These are phyloP conservation scores for Ptyas mucosa DNA, from an alignment of 2,113 vertebrate genomes.

Conservation along the genomic window DNA sequence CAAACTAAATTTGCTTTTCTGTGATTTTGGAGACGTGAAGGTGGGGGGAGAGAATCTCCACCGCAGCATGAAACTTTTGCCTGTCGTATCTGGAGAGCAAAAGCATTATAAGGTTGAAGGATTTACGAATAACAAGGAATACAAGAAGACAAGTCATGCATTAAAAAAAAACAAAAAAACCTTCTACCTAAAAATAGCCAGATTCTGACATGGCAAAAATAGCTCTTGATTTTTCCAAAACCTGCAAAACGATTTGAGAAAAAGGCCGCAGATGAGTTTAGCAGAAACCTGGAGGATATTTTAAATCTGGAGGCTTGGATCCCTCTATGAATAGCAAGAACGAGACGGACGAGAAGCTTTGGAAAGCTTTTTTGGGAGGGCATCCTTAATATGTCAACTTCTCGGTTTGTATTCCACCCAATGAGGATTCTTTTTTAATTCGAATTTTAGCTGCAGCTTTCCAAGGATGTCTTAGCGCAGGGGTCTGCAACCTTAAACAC, in stretches of 20 bases:
- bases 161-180: neutral
- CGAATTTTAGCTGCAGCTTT: neutral
- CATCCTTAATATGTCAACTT: neutral
- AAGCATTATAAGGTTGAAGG: neutral
- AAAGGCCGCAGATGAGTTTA: conserved; percentile 35
- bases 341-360: neutral
- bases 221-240: neutral
- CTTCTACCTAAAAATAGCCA: neutral
- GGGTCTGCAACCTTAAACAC: too few species aligned
- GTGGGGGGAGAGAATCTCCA: neutral
- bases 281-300: conserved; percentile 51
- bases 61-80: neutral
- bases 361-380: neutral
- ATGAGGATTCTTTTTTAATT: neutral
- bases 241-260: neutral
- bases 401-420: neutral
- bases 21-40: neutral
- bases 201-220: neutral
- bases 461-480: too few species aligned
- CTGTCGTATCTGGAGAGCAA: neutral
- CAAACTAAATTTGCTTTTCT: neutral
- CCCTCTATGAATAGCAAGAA: rapidly evolving
- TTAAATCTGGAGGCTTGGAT: neutral
- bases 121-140: neutral
- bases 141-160: neutral